Evolutionary conservation across 2,797 vertebrate species (phyloP).

Genomic region (Mus spretus): DNA sequence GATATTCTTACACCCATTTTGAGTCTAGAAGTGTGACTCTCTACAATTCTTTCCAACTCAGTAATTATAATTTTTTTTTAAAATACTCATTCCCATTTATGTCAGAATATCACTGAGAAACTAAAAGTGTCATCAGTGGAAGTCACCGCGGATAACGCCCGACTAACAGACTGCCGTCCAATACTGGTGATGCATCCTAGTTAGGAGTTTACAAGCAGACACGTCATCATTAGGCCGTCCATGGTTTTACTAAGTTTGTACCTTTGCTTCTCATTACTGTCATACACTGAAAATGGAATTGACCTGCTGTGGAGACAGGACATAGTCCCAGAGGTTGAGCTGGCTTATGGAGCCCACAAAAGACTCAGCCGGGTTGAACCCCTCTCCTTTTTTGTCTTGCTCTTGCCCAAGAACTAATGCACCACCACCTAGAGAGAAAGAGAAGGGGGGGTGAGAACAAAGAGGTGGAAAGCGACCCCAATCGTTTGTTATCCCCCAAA

Average conservation of each 20-base stretch:
- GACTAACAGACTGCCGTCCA: background rate
- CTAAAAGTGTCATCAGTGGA: background rate
- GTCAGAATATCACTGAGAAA: background rate
- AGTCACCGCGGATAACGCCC: background rate
- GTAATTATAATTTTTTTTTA: background rate
- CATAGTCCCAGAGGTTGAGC: slow-evolving; percentile 97
- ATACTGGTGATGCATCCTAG: background rate
- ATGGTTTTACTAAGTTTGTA: slow-evolving; percentile 54
- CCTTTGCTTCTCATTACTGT: slow-evolving; percentile 80
- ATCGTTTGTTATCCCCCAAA: slow-evolving; percentile 6
- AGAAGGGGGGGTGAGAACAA: slow-evolving; percentile 46
- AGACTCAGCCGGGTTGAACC: slow-evolving; percentile 98
- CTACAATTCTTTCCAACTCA: slow-evolving; percentile 27
- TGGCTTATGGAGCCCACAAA: slow-evolving; percentile 99
- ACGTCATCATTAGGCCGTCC: slow-evolving; percentile 51
- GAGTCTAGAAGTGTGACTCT: background rate
- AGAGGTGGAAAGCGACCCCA: background rate
- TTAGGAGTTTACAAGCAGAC: slow-evolving; percentile 32
- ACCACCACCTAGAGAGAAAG: slow-evolving; percentile 92
- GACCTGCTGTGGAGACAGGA: slow-evolving; percentile 96
- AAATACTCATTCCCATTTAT: background rate
- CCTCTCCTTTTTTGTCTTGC: slow-evolving; percentile 97
- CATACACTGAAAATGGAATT: slow-evolving; percentile 80
- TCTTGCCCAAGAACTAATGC: slow-evolving; percentile 97
- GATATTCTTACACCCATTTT: background rate